Base-by-base conservation (phyloP, 92 coral and sea anemone genomes). In the Palythoa grandis region DNA sequence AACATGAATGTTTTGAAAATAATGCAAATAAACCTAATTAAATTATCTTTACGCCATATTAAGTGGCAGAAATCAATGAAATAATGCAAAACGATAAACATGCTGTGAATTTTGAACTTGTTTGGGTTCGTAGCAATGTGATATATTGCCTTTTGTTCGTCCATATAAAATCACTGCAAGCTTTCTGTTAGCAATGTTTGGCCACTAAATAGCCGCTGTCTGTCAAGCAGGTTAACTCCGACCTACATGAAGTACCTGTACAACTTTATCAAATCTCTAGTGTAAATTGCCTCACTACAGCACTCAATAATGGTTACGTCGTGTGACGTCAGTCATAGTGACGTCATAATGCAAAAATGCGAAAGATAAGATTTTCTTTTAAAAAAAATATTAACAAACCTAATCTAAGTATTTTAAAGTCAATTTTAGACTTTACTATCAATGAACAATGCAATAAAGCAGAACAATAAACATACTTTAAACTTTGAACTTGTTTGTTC, bases 321-420 rank as follows among this genome's bases (percentile, higher is more conserved):
- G 56, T 77, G 29, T 77, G 68, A 77, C 48, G 82, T 77, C 82
- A 77, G 70, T 66, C 70, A 66, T 20, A 65, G 35, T 66, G 72
- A 68, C 72, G 47, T 25, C 72, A 68, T 68, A 24, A 68, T 68
- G 72, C 19, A 68, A 68, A 68, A 23, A 68, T 68, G 72, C 72
- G 40, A 68, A 68, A 68, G 24, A 68, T 68, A 68, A 9, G 72
- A 68, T 29, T 68, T 68, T 68, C 24, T 19, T 20, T 47, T 48
- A 47, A 74, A 74, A 19, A 52, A 20, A 74, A 43, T 47, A 48
- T 48, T 22, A 50, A 4, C 25, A 74, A 68, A 68, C 40, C 40
- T 23, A 23, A 68, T 68, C 16, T 23, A 68, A 68, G 25, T 65
- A 65, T 65, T 66, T 66, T 66, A 20, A 66, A 20, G 71, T 35